These are phyloP conservation scores for Whitmania pigra DNA, from an alignment of 1,140 invertebrate genomes.

Conservation along the genomic window DNA sequence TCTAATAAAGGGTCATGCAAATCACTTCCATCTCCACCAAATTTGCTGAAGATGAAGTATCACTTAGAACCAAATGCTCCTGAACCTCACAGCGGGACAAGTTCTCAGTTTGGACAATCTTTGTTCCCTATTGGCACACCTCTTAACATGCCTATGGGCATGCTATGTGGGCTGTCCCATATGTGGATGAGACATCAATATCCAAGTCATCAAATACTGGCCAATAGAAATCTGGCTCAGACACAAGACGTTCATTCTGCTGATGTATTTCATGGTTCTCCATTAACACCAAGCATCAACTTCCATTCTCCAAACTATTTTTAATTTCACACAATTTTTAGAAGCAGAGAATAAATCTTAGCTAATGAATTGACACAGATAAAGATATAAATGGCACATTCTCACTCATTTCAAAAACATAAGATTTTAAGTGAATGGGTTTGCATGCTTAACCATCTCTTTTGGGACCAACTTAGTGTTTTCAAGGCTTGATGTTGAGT, in stretches of 20 bases:
- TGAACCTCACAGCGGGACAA: neutral
- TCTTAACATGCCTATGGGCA: neutral
- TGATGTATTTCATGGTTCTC: neutral
- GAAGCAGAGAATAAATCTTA: no score
- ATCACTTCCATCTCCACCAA: neutral
- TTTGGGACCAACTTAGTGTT: no score
- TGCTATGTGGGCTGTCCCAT: neutral
- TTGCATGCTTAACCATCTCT: no score
- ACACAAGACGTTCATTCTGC: neutral
- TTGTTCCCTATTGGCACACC: neutral
- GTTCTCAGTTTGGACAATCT: constrained; percentile 1
- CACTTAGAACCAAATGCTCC: neutral
- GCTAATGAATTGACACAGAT: no score
- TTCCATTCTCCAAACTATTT: no score
- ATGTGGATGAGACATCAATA: constrained; percentile 7
- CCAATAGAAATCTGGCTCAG: neutral
- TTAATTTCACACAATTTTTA: no score
- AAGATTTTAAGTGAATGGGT: no score
- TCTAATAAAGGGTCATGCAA: neutral
- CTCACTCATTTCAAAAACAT: no score
- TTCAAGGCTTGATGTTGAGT: no score
- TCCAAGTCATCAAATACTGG: neutral
- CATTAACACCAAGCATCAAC: no score
- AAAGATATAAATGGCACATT: no score
- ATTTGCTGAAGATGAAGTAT: neutral